These are phyloP conservation scores for Parnassius mnemosyne DNA, from an alignment of 2,888 invertebrate genomes.

Conservation along the genomic window DNA sequence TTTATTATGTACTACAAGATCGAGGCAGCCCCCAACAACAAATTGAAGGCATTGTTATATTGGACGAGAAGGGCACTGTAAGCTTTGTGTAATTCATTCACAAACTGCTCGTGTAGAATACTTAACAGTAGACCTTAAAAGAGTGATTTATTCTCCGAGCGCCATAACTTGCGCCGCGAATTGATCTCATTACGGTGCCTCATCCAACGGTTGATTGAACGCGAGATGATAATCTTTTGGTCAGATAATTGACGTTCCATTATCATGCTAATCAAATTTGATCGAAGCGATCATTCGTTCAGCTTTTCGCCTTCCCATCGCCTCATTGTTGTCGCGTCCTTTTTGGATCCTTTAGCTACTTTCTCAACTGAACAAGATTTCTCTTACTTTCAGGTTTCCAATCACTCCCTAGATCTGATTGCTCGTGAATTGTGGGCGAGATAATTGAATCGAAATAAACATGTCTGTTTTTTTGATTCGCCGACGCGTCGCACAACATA, in stretches of 20 bases:
- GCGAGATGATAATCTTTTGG: neutral
- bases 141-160: neutral
- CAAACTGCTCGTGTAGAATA: too few species aligned
- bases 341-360: constrained; percentile 2
- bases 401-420: constrained; percentile 12
- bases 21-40: too few species aligned
- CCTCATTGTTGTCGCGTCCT: constrained; percentile 2
- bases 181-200: neutral
- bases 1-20: too few species aligned
- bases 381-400: constrained; percentile 11
- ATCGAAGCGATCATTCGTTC: neutral
- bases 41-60: too few species aligned
- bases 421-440: neutral
- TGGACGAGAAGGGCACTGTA: too few species aligned
- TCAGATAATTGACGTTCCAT: constrained; percentile 4
- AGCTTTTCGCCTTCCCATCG: neutral
- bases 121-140: too few species aligned
- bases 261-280: neutral
- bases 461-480: neutral
- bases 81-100: too few species aligned
- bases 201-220: neutral
- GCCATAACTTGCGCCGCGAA: neutral
- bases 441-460: neutral
- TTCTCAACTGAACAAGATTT: constrained; percentile 7
- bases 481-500: neutral